Evolutionary conservation across 2,888 invertebrate genomes (phyloP), one percentile per base, ranked within the genome.

Genomic region (Thymelicus sylvestris): DNA sequence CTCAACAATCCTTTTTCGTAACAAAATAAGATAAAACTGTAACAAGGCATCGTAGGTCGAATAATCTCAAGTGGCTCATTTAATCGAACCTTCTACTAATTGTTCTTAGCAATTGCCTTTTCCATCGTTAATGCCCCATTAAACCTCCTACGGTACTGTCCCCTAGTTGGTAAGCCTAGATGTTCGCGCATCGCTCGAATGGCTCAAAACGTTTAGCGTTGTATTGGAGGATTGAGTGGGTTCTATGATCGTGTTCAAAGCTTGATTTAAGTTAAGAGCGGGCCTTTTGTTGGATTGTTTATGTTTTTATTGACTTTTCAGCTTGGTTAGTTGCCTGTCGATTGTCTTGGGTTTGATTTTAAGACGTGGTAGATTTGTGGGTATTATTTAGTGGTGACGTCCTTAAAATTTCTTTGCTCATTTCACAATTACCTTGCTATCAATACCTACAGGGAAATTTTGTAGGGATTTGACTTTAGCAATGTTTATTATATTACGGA

Each of bases 81-180:
- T 62, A 62, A 62, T 64, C 38, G 59, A 38, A 39, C 7, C 55
- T 7, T 59, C 48, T 64, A 79, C 84, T 88, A 88, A 88, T 88
- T 89, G 88, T 88, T 85, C 80, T 75, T 74, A 78, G 81, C 86
- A 86, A 87, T 88, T 83, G 82, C 88, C 88, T 84, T 86, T 82
- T 83, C 75, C 70, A 83, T 84, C 76, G 62, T 78, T 85, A 86
- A 88, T 85, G 77, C 82, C 74, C 81, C 76, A 84, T 86, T 87
- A 82, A 84, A 79, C 70, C 70, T 61, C 60, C 44, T 70, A 70
- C 70, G 70, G 70, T 52, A 66, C 60, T 7, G 64, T 50, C 50
- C 65, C 70, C 65, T 70, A 66, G 67, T 66, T 65, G 50, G 69
- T 8, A 70, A 19, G 19, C 65, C 64, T 70, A 65, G 69, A 70